Evolutionary conservation across 1,140 invertebrate genomes (phyloP).

Genomic region (Tetraneura akinire): DNA sequence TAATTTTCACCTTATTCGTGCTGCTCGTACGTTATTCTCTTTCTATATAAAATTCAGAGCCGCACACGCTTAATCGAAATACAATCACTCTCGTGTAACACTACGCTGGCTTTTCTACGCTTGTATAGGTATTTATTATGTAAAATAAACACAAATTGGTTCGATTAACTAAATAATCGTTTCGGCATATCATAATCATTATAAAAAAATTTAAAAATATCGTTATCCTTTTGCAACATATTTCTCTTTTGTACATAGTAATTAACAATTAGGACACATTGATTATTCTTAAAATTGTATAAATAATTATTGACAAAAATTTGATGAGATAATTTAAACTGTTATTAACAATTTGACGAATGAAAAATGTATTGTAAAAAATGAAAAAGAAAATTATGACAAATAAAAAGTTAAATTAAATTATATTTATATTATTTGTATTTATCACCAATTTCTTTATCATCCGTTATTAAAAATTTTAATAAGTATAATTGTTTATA

Average conservation of each 20-base stretch:
- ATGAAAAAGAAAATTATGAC: too few relatives aligned
- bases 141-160: slow-evolving; percentile 22
- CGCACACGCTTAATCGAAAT: slow-evolving; percentile 32
- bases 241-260: slow-evolving; percentile 47
- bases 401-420: neutral
- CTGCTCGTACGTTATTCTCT: neutral
- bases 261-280: slow-evolving; percentile 22
- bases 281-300: slow-evolving; percentile 28
- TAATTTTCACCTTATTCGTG: neutral
- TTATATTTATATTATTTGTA: slow-evolving; percentile 19
- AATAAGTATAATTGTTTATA: slow-evolving; percentile 29
- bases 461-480: slow-evolving; percentile 16
- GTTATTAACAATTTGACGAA: slow-evolving; percentile 28
- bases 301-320: slow-evolving; percentile 5
- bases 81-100: slow-evolving; percentile 29
- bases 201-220: neutral
- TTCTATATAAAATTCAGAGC: slow-evolving; percentile 15
- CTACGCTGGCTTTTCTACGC: slow-evolving; percentile 31
- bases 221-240: slow-evolving; percentile 31
- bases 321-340: slow-evolving; percentile 15
- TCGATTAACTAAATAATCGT: slow-evolving; percentile 22
- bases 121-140: slow-evolving; percentile 19
- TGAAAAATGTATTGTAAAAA: slow-evolving; percentile 37
- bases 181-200: slow-evolving; percentile 40
- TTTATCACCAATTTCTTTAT: neutral